Evolutionary conservation across 2,888 invertebrate genomes (phyloP).

Genomic region (Orthonevra nobilis): DNA sequence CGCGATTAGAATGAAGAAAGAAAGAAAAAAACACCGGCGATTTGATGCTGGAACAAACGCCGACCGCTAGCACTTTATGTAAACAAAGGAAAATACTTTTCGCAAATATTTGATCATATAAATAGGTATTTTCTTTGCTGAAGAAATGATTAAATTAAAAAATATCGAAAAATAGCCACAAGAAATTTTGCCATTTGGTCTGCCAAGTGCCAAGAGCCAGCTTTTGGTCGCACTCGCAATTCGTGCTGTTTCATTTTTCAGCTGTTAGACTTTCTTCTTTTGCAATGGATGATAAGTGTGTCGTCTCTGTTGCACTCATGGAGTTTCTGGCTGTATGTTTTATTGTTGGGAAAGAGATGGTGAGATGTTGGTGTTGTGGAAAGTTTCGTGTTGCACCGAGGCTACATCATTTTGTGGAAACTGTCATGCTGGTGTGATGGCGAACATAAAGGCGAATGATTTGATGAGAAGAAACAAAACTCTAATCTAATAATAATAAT

Average conservation of each 20-base stretch:
- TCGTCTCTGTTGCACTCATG: slow-evolving; percentile 1
- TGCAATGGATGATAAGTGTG: not conserved
- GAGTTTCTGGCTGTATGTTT: slow-evolving; percentile 17
- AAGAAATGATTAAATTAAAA: slow-evolving; percentile 39
- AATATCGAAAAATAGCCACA: slow-evolving; percentile 58
- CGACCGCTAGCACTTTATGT: slow-evolving; percentile 36
- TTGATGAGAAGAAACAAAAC: too few species aligned
- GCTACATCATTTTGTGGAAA: slow-evolving; percentile 3
- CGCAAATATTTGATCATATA: slow-evolving; percentile 45
- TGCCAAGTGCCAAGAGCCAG: too few species aligned
- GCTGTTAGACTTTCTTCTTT: slow-evolving; percentile 45
- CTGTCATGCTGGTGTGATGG: slow-evolving; percentile 9
- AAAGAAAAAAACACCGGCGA: slow-evolving; percentile 59
- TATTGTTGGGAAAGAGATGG: slow-evolving; percentile 38
- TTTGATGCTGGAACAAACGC: slow-evolving; percentile 28
- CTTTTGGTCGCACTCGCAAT: slow-evolving; percentile 33
- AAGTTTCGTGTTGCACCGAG: slow-evolving; percentile 18
- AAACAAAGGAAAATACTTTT: slow-evolving; percentile 30
- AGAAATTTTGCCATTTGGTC: slow-evolving; percentile 63
- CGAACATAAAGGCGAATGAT: slow-evolving; percentile 6
- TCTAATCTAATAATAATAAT: too few species aligned
- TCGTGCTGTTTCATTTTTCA: slow-evolving; percentile 61
- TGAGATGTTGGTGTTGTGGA: not conserved
- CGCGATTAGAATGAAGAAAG: too few species aligned
- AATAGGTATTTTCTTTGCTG: slow-evolving; percentile 25